phyloP scores from a whole-genome alignment of 1,140 invertebrate genomes.

The Arion vulgaris region DNA sequence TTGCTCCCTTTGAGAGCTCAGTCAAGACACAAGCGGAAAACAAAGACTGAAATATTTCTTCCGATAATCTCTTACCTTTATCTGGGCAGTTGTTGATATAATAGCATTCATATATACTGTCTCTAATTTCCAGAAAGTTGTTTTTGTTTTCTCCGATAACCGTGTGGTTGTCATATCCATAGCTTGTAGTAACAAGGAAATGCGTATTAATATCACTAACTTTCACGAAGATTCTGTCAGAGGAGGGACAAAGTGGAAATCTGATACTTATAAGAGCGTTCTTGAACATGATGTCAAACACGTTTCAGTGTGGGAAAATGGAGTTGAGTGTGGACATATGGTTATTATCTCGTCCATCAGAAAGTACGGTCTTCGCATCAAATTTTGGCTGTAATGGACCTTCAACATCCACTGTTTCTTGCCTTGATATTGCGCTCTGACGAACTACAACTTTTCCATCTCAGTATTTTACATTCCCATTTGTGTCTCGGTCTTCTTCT shows the following conservation, averaged over 20 bases:
- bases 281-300: neutral
- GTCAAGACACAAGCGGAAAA: no score
- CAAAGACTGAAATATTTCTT: no score
- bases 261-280: neutral
- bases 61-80: neutral
- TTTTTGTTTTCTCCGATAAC: conserved; percentile 10
- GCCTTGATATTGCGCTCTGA: no score
- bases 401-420: no score
- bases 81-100: neutral
- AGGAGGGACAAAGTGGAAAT: neutral
- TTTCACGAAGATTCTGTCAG: conserved; percentile 4
- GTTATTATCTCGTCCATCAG: no score
- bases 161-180: neutral
- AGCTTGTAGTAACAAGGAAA: neutral
- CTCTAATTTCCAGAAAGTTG: neutral
- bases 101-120: neutral
- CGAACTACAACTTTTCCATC: no score
- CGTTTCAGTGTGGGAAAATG: neutral
- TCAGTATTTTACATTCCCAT: no score
- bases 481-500: no score
- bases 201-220: neutral
- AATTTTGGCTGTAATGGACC: no score
- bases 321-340: no score
- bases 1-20: no score
- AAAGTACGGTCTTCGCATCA: no score